Evolutionary conservation across 2,113 vertebrate genomes (phyloP), one percentile per base, ranked within the genome.

Genomic region (Meleagris gallopavo): DNA sequence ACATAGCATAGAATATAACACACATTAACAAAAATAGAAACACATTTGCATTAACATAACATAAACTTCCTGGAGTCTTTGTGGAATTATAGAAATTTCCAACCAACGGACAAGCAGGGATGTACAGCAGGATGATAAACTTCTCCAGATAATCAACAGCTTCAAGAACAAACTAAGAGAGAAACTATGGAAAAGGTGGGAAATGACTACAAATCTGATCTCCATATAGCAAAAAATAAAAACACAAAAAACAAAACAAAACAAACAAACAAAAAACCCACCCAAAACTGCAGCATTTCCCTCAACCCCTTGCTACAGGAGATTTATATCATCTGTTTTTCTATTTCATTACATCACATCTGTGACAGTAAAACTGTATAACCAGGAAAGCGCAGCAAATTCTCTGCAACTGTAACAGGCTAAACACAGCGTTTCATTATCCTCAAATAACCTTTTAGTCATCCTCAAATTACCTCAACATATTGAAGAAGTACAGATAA

Each of bases 371-470:
- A 66, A 80, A 61, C 40, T 10, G 34, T 50, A 73, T 20, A 86
- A 67, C 17, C 20, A 84, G 34, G 29, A 69, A 71, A 86, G 67
- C 1, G 6, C 29, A 85, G 70, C 82, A 88, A 73, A 83, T 57
- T 88, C 32, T 84, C 52, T 57, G 30, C 57, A 74, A 71, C 27
- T 52, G 3, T 38, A 82, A 25, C 21, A 74, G 38, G 30, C 15
- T 87, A 84, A 93, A 86, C 34, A 27, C 36, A 57, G 52, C n/a
- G 16, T 45, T 82, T 83, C 61, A 83, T 95, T 83, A 81, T 55
- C 67, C 64, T 86, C 46, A 84, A 86, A 78, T 78, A 88, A 95
- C 66, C 70, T 85, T 88, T 58, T 48, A 75, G 83, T 77, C 65
- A 74, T 74, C 54, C 57, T 86, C 32, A 66, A 80, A 82, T 58